A percentile compares a stretch with the other conserved stretches of the same genome.
Conservation (phyloP, 2,113 vertebrate genomes). For the Illadopsis cleaveri region DNA sequence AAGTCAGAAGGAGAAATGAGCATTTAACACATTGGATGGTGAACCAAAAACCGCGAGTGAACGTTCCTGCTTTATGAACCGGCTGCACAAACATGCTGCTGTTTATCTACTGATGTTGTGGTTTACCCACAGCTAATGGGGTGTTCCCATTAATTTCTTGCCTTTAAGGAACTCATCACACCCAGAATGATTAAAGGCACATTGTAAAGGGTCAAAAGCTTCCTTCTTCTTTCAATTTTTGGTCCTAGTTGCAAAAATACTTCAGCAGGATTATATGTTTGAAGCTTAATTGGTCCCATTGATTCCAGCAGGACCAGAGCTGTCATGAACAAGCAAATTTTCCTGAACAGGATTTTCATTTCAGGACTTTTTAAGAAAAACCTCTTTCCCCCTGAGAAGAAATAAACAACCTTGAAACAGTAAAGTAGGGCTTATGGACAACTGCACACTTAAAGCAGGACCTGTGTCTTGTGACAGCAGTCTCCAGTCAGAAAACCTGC, state of each 20-base stretch:
- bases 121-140: constrained; percentile 70
- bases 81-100: constrained; percentile 69
- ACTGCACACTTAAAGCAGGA: background rate
- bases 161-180: constrained; percentile 65
- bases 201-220: constrained; percentile 45
- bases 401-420: constrained; percentile 28
- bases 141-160: constrained; percentile 66
- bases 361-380: constrained; percentile 57
- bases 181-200: constrained; percentile 70
- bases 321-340: constrained; percentile 2
- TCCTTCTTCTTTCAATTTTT: constrained; percentile 51
- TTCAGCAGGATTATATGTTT: background rate
- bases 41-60: constrained; percentile 56
- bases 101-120: constrained; percentile 69
- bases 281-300: constrained; percentile 16
- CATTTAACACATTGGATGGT: constrained; percentile 46
- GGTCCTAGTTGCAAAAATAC: background rate
- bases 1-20: constrained; percentile 61
- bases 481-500: background rate
- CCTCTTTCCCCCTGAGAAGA: constrained; percentile 8
- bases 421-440: constrained; percentile 12
- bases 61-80: constrained; percentile 65
- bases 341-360: constrained; percentile 17
- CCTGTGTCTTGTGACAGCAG: background rate
- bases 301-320: constrained; percentile 29